Evolutionary conservation across 2,113 vertebrate species (phyloP).

Genomic region (Rhinogobius similis): DNA sequence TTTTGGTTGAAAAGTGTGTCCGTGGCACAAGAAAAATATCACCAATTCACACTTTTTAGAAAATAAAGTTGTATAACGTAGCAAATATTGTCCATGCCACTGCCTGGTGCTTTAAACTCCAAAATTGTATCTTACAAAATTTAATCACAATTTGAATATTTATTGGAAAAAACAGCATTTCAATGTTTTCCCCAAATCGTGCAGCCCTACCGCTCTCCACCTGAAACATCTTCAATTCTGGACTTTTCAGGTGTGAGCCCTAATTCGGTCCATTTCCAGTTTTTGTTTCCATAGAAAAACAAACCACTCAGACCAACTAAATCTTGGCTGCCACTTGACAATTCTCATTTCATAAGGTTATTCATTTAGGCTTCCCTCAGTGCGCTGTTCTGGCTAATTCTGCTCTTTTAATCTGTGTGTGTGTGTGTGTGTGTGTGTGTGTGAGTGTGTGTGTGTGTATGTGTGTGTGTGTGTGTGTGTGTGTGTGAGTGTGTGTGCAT

Average conservation of each 20-base stretch:
- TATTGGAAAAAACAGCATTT: too few relatives aligned
- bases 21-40: too few relatives aligned
- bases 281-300: constrained; percentile 10
- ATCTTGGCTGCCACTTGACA: constrained; percentile 59
- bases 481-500: constrained; percentile 20
- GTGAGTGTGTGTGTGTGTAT: constrained; percentile 32
- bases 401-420: constrained; percentile 54
- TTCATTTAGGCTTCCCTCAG: constrained; percentile 60
- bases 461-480: neutral
- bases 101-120: too few relatives aligned
- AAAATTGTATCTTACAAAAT: too few relatives aligned
- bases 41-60: too few relatives aligned
- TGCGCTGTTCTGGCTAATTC: constrained; percentile 52
- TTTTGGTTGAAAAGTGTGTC: too few relatives aligned
- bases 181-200: too few relatives aligned
- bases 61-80: too few relatives aligned
- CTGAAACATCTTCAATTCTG: neutral
- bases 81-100: too few relatives aligned
- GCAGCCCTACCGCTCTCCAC: too few relatives aligned
- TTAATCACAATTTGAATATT: too few relatives aligned
- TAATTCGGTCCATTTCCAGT: neutral
- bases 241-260: neutral
- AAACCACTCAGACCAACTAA: constrained; percentile 42
- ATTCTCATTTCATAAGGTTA: constrained; percentile 58
- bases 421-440: too few relatives aligned